phyloP scores from a whole-genome alignment of 1,140 invertebrate species.

The Delia radicum region DNA sequence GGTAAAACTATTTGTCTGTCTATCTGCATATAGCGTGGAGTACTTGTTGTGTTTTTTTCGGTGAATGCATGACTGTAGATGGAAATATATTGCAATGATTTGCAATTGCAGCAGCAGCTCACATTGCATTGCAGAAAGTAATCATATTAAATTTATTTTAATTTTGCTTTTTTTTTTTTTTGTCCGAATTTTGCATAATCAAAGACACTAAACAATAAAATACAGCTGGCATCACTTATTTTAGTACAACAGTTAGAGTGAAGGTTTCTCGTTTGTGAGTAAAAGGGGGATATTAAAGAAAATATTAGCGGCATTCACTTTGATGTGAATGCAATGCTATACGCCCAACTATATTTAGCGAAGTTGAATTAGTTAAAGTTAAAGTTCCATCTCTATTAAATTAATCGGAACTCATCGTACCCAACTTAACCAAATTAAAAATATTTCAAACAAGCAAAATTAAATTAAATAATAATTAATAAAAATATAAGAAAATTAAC shows the following conservation, averaged over 20 bases:
- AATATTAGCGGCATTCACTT: too few relatives aligned
- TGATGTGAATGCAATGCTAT: too few relatives aligned
- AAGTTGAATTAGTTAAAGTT: too few relatives aligned
- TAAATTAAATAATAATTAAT: too few relatives aligned
- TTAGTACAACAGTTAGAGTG: background rate
- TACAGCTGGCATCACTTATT: background rate
- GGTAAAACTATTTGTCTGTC: background rate
- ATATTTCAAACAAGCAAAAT: too few relatives aligned
- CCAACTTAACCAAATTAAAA: too few relatives aligned
- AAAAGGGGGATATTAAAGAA: background rate
- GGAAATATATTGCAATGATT: background rate
- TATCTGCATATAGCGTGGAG: background rate
- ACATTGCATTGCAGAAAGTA: background rate
- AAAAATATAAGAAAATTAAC: too few relatives aligned
- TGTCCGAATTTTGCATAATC: constrained; percentile 8
- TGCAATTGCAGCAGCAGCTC: background rate
- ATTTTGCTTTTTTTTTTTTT: background rate
- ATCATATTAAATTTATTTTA: constrained; percentile 19
- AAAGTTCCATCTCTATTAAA: too few relatives aligned
- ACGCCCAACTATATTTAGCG: too few relatives aligned
- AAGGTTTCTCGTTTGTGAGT: background rate
- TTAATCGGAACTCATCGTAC: too few relatives aligned
- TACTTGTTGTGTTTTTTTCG: background rate
- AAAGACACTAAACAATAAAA: background rate
- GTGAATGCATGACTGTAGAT: background rate